Evolutionary conservation across 2,797 vertebrate genomes (phyloP), one percentile per base, ranked within the genome.

Genomic region (Enteromius anoplus): DNA sequence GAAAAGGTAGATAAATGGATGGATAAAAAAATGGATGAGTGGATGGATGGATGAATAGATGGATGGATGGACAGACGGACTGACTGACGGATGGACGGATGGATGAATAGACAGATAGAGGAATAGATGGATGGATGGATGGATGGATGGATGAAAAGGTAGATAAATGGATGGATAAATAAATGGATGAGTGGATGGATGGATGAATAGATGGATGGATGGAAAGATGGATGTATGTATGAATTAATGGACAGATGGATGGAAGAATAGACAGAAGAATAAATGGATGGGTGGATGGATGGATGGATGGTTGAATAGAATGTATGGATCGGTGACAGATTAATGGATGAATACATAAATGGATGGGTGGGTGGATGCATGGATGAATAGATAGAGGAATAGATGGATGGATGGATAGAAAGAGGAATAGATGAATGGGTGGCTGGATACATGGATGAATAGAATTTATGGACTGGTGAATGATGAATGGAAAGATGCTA

Each of bases 71-170:
- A 55, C 0, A 6, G 51, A n/a, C 0, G 3, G 17, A 21, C 0
- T 0, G 6, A 53, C 7, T 0, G 17, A 53, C 21, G 1, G 51
- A 3, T n/a, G 8, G 21, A n/a, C 10, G 1, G 2, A 55, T 1
- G 1, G 19, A n/a, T 1, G 0, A 1, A 55, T 3, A 0, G 8
- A 55, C 1, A 0, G 21, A 55, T 3, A 1, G 0, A 10, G 3
- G 2, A 0, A 53, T 9, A 1, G 47, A 49, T 4, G 12, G 1
- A 10, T 2, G 1, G 53, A 55, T 0, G 0, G 8, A n/a, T 21
- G 6, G 2, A 55, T n/a, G 2, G 9, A 14, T 60, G 2, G 58
- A 23, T 49, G 47, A 1, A 12, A 15, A 0, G 49, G 12, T 23
- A 9, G 53, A 15, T 21, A 1, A 26, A 2, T 2, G 2, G 26